Evolutionary conservation across 2,888 invertebrate species (phyloP).

Genomic region (Lepidochrysops patricia): DNA sequence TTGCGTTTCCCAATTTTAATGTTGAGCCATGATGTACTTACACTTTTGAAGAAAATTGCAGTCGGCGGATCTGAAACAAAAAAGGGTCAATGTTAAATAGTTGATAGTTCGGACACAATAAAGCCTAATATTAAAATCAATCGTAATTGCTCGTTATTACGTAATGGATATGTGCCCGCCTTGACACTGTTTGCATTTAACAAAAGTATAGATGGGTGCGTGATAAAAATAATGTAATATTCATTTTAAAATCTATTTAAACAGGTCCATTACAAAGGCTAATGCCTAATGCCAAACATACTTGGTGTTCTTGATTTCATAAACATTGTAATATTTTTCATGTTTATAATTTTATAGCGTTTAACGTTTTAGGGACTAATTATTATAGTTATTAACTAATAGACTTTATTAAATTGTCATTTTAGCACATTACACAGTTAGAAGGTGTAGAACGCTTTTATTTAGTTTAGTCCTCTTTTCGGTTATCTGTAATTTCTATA

Average conservation of each 20-base stretch:
- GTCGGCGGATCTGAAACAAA: conserved; percentile 40
- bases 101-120: not conserved
- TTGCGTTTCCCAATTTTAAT: conserved; percentile 1
- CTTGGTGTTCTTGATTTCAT: not conserved
- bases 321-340: not conserved
- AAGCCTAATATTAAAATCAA: conserved; percentile 15
- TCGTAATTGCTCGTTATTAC: conserved; percentile 32
- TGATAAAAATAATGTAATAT: conserved; percentile 24
- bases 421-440: not conserved
- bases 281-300: not conserved
- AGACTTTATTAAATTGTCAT: too few relatives aligned
- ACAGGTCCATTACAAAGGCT: not conserved
- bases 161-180: conserved; percentile 60
- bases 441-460: not conserved
- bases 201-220: conserved; percentile 39
- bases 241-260: not conserved
- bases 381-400: not conserved
- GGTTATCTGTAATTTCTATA: too few relatives aligned
- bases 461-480: too few relatives aligned
- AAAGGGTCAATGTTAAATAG: conserved; percentile 6
- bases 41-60: conserved; percentile 43
- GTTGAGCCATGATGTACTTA: conserved; percentile 36
- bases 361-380: not conserved
- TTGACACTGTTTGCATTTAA: conserved; percentile 59
- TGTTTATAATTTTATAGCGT: not conserved